Base-by-base conservation (phyloP, 2,113 vertebrate genomes). In the Sterrhoptilus dennistouni region DNA sequence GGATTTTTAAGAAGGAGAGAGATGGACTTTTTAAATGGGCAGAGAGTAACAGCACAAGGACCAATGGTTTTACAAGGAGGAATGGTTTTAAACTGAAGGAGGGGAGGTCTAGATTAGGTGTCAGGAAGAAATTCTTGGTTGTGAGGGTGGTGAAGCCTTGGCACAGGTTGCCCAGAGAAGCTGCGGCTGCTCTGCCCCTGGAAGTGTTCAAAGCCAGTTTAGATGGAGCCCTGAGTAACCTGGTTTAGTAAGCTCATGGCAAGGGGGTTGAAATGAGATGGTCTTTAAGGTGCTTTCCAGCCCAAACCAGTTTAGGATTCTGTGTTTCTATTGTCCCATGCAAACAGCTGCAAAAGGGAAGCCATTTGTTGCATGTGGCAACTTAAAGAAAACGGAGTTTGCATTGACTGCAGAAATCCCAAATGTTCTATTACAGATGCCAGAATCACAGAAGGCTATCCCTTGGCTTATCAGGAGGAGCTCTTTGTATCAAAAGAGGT, bases 381-480 rank as follows among this genome's bases (percentile, higher is more conserved):
- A 16, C 25, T 76, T 23, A 8, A 12, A 72, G 38, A 54, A 24
- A 72, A 49, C 25, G 24, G 47, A 49, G 3, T 9, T 84, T 50
- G 3, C 14, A 33, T 7, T 38, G 64, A 25, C 29, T 74, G 12
- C 25, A 31, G 47, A 66, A 90, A 74, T 45, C 29, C 23, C 47
- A 78, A 42, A 16, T 24, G 15, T 4, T 40, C 6, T 40, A 9
- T 12, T 49, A 35, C 0, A 0, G 24, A 40, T 45, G 10, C 31
- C 10, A 59, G n/a, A 61, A 53, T 47, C 59, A 53, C 22, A 52
- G 29, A 60, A 76, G 10, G 19, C 18, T 33, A 47, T 29, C 53
- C n/a, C 12, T 38, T 79, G 12, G 28, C 14, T 75, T 45, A 76
- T 22, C 29, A 83, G 21, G 45, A 61, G 17, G 33, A 70, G 9